A percentile compares a stretch with the other conserved stretches of the same genome.
Conservation (phyloP, 2,888 invertebrate genomes). For the Hemicrepidius hirtus region DNA sequence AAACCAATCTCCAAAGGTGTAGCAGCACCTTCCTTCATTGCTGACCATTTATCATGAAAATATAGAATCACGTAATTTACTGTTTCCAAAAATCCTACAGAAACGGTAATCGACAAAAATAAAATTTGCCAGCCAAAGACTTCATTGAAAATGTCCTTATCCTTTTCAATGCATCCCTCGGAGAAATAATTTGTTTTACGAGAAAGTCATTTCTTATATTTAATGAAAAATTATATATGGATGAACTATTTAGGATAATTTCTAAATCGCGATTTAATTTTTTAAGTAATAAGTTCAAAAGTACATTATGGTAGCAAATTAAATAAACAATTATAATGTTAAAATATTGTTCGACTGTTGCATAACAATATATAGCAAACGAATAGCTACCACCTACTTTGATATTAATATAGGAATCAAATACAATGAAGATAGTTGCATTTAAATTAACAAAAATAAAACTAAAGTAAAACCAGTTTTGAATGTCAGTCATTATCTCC, state of each 20-base stretch:
- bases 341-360: not conserved
- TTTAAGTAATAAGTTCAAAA: not conserved
- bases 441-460: not conserved
- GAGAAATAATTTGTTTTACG: not conserved
- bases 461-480: not conserved
- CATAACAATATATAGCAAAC: not conserved
- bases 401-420: not conserved
- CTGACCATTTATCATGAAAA: not conserved
- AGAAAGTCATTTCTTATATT: too few species aligned
- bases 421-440: not conserved
- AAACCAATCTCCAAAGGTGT: not conserved
- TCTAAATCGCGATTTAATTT: not conserved
- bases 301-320: not conserved
- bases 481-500: not conserved
- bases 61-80: not conserved
- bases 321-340: slow-evolving; percentile 8
- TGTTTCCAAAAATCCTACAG: not conserved
- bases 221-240: not conserved
- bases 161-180: not conserved
- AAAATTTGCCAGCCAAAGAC: slow-evolving; percentile 14
- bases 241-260: not conserved
- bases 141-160: not conserved
- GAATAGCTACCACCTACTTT: not conserved
- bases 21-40: too few species aligned
- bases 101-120: not conserved